Evolutionary conservation across 1,140 invertebrate species (phyloP).

Genomic region (Grapholita molesta): DNA sequence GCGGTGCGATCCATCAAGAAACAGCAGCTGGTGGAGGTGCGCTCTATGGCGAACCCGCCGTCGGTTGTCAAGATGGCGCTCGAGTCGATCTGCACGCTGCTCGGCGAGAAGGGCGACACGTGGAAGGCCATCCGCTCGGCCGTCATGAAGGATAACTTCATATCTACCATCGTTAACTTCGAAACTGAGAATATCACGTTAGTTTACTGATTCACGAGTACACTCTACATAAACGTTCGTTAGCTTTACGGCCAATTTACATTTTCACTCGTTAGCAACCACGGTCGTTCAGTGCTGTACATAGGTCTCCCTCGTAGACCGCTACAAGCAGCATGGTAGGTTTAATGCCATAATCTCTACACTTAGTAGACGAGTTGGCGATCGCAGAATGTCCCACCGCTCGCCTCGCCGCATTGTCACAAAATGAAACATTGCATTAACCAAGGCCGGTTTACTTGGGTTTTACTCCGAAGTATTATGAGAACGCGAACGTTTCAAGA

Average conservation of each 20-base stretch:
- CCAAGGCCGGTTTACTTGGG: too few species aligned
- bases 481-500: too few species aligned
- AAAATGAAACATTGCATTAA: too few species aligned
- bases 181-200: slow-evolving; percentile 96
- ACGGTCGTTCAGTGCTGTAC: too few species aligned
- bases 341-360: too few species aligned
- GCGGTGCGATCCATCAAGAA: slow-evolving; percentile 98
- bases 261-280: too few species aligned
- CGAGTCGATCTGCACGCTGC: slow-evolving; percentile 96
- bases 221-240: not conserved
- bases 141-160: slow-evolving; percentile 99
- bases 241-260: not conserved
- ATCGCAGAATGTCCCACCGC: too few species aligned
- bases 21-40: slow-evolving; percentile 96
- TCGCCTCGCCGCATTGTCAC: too few species aligned
- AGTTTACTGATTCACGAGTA: slow-evolving; percentile 44
- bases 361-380: too few species aligned
- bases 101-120: slow-evolving; percentile 93
- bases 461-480: too few species aligned
- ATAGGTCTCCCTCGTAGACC: too few species aligned
- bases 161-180: slow-evolving; percentile 98
- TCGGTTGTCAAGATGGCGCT: slow-evolving; percentile 95
- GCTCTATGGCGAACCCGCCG: slow-evolving; percentile 97
- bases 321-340: too few species aligned
- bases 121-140: slow-evolving; percentile 97